phyloP scores from a whole-genome alignment of 1,140 invertebrate genomes.

The Acromyrmex heyeri region DNA sequence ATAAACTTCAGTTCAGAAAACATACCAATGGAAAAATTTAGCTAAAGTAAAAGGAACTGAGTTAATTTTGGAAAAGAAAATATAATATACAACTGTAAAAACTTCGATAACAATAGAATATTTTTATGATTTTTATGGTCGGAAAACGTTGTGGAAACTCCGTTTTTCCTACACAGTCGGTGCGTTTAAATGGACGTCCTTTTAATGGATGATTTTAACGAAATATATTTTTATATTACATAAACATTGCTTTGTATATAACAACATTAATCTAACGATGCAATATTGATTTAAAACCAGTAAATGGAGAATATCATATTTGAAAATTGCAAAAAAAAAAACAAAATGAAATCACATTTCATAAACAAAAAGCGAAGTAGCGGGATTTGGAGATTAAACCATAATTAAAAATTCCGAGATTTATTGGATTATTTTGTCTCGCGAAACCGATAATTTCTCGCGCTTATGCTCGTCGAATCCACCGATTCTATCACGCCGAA shows the following conservation, averaged over 20 bases:
- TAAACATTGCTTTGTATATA: slow-evolving; percentile 2
- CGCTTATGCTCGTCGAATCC: slow-evolving; percentile 8
- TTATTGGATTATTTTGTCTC: neutral
- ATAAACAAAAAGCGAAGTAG: neutral
- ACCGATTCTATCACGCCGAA: neutral
- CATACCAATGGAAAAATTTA: neutral
- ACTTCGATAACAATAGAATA: neutral
- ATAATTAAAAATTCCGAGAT: too few species aligned
- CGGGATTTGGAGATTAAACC: neutral
- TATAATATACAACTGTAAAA: neutral
- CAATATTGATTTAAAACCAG: neutral
- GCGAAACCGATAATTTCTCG: slow-evolving; percentile 9
- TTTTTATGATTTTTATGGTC: neutral
- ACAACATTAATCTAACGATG: neutral
- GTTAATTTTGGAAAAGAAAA: neutral
- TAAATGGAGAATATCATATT: neutral
- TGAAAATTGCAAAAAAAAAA: neutral
- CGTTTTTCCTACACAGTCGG: neutral
- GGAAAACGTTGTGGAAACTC: neutral
- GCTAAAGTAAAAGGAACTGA: neutral
- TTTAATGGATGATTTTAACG: neutral
- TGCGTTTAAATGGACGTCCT: neutral
- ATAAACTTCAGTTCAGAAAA: neutral
- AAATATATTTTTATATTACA: neutral
- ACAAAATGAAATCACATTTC: neutral